Evolutionary conservation across 2,113 vertebrate species (phyloP).

Genomic region (Stigmatopora nigra): DNA sequence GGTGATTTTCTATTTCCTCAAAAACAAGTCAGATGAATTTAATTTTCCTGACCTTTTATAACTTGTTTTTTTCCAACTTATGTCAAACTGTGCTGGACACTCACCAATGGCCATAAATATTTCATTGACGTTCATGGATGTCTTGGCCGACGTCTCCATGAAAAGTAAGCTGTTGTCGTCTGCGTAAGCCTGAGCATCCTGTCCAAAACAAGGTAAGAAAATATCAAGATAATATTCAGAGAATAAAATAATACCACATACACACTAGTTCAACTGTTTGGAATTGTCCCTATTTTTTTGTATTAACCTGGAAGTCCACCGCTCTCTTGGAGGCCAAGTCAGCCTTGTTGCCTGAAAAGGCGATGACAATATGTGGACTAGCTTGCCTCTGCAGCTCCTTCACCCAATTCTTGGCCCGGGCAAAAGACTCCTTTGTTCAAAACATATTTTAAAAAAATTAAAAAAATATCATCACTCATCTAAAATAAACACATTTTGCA

Average conservation of each 20-base stretch:
- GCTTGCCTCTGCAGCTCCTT: conserved; percentile 99
- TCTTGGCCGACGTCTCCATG: conserved; percentile 98
- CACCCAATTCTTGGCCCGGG: conserved; percentile 97
- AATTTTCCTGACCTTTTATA: no score
- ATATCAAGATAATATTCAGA: no score
- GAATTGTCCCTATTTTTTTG: neutral
- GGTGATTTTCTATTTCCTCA: no score
- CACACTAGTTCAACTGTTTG: no score
- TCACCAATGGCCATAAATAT: conserved; percentile 99
- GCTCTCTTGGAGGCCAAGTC: conserved; percentile 95
- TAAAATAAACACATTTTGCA: neutral
- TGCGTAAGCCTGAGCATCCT: conserved; percentile 96
- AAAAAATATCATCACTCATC: conserved; percentile 11
- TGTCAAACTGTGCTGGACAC: conserved; percentile 38
- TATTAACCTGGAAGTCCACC: conserved; percentile 91
- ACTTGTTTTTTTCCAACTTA: neutral
- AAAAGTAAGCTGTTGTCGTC: conserved; percentile 98
- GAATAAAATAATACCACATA: no score
- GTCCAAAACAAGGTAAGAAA: conserved; percentile 9
- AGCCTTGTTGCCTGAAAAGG: conserved; percentile 96
- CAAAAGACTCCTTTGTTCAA: conserved; percentile 86
- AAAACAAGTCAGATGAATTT: no score
- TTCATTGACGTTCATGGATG: conserved; percentile 97
- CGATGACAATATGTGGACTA: conserved; percentile 97
- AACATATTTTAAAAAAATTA: neutral